Percentiles rank a stretch among this genome's conserved stretches.
Conservation (phyloP, 2,797 vertebrate species). For the Hipposideros larvatus region DNA sequence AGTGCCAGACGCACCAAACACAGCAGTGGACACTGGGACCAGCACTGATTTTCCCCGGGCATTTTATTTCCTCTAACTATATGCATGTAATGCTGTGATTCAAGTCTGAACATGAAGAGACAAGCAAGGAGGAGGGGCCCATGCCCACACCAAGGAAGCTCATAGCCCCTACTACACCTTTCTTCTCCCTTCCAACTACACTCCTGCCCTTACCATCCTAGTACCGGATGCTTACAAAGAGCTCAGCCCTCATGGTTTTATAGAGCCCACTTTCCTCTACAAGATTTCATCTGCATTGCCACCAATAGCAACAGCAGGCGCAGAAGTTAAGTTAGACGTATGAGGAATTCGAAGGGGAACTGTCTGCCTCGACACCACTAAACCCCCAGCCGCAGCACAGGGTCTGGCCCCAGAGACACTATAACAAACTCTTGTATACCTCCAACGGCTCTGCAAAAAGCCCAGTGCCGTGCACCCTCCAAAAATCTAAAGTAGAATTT, state of each 20-base stretch:
- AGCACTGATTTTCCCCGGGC: fast-evolving
- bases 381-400: not conserved
- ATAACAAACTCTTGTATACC: fast-evolving
- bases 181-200: no score
- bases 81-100: not conserved
- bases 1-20: not conserved
- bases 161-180: fast-evolving
- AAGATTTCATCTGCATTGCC: fast-evolving
- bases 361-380: not conserved
- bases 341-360: fast-evolving
- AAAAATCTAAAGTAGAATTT: not conserved
- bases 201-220: not conserved
- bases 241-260: fast-evolving
- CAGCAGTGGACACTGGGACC: fast-evolving
- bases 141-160: fast-evolving
- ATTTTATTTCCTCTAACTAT: not conserved
- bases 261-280: not conserved
- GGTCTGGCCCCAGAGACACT: not conserved
- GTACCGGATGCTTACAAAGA: not conserved
- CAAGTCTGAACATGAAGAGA: not conserved
- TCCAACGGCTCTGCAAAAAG: not conserved
- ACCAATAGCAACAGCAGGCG: not conserved
- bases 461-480: not conserved
- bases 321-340: fast-evolving
- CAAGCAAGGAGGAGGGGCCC: not conserved